These are phyloP conservation scores for Ephestia elutella DNA, from an alignment of 1,140 invertebrate genomes.

Conservation along the genomic window DNA sequence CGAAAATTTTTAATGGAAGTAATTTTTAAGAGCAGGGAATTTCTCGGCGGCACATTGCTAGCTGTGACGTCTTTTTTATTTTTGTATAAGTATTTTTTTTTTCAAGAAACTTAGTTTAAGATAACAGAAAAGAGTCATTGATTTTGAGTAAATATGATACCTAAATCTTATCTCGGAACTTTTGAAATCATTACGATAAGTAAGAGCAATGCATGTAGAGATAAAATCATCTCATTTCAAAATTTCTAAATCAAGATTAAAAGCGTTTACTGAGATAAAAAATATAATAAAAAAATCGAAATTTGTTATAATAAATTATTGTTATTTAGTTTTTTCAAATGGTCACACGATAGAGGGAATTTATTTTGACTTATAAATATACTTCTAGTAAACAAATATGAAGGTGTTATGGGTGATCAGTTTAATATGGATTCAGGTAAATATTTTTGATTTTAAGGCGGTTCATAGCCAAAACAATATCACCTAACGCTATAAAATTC, in stretches of 20 bases:
- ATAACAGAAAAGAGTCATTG: too few relatives aligned
- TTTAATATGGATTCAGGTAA: not conserved
- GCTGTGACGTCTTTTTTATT: too few relatives aligned
- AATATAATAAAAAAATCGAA: not conserved
- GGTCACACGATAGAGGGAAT: not conserved
- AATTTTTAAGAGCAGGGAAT: too few relatives aligned
- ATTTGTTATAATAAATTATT: not conserved
- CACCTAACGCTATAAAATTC: too few relatives aligned
- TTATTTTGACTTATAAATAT: not conserved
- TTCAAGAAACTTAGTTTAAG: too few relatives aligned
- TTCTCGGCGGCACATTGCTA: too few relatives aligned
- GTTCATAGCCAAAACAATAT: too few relatives aligned
- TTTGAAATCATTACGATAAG: not conserved
- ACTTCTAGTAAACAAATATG: not conserved
- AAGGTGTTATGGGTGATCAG: not conserved
- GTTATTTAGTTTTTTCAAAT: not conserved
- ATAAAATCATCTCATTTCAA: slow-evolving; percentile 2
- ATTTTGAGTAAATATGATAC: too few relatives aligned
- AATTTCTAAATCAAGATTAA: not conserved
- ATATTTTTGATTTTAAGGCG: too few relatives aligned
- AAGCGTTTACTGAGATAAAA: not conserved
- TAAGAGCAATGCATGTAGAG: not conserved
- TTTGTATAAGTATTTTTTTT: too few relatives aligned
- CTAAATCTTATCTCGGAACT: not conserved
- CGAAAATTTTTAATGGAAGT: too few relatives aligned